A percentile compares a stretch with the other conserved stretches of the same genome.
These are phyloP conservation scores for Chroicocephalus ridibundus DNA, from an alignment of 2,113 vertebrate species.

Conservation along the genomic window DNA sequence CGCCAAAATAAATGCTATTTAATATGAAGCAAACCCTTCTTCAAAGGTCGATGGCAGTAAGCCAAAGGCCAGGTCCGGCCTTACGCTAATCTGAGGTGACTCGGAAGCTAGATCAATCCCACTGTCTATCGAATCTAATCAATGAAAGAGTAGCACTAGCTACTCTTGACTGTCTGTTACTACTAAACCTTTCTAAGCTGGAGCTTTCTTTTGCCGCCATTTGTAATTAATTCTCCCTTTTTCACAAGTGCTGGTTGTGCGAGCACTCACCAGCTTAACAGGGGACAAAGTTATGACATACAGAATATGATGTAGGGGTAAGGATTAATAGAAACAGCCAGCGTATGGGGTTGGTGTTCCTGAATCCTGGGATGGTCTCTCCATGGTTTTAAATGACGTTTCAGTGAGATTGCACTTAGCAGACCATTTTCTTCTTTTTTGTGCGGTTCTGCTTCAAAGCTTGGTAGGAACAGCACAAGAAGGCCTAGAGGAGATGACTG, in stretches of 20 bases:
- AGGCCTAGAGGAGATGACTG: background rate
- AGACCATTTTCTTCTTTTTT: background rate
- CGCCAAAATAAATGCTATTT: constrained; percentile 60
- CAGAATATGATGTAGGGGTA: background rate
- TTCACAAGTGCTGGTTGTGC: background rate
- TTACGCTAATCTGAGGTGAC: background rate
- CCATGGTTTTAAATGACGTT: background rate
- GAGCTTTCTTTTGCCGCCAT: background rate
- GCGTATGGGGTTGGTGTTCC: background rate
- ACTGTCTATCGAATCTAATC: background rate
- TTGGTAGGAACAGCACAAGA: background rate
- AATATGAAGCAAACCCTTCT: constrained; percentile 30
- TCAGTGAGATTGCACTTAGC: constrained; percentile 41
- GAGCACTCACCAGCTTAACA: background rate
- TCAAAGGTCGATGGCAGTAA: constrained; percentile 22
- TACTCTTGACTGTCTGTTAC: background rate
- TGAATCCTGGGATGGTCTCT: constrained; percentile 63
- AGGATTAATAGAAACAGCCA: background rate
- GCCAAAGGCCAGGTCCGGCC: background rate
- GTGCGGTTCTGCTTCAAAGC: background rate
- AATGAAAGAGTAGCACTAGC: background rate
- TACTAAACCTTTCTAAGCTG: background rate
- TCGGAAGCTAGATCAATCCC: background rate
- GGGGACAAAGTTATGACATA: background rate
- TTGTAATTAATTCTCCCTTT: background rate